Percentiles rank a stretch among this genome's conserved stretches.
phyloP scores from a whole-genome alignment of 2,888 invertebrate species.

The Trachelus iudaicus region DNA sequence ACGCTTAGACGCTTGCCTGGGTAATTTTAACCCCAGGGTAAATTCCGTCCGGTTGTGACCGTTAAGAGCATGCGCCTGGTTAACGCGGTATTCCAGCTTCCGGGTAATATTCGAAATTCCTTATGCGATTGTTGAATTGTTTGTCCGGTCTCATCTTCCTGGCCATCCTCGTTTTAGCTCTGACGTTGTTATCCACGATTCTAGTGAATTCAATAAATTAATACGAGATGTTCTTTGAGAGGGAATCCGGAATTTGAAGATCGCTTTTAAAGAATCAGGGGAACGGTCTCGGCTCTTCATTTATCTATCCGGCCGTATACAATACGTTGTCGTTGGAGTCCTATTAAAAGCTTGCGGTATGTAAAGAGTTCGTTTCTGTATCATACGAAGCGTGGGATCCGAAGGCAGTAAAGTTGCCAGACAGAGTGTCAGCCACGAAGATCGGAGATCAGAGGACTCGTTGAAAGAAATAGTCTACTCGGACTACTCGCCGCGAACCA shows the following conservation, averaged over 20 bases:
- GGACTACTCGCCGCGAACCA: slow-evolving; percentile 13
- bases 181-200: neutral
- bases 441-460: slow-evolving; percentile 50
- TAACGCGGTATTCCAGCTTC: neutral
- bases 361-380: slow-evolving; percentile 5
- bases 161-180: neutral
- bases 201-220: neutral
- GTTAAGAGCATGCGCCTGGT: slow-evolving; percentile 7
- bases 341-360: slow-evolving; percentile 20
- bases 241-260: neutral
- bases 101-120: neutral
- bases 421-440: slow-evolving; percentile 23
- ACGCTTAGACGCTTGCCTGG: slow-evolving; percentile 16
- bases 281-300: neutral
- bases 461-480: slow-evolving; percentile 51
- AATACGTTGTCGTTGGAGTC: neutral
- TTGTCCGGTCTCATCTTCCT: neutral
- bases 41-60: slow-evolving; percentile 17
- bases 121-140: neutral
- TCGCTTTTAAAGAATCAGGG: neutral
- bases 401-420: slow-evolving; percentile 17
- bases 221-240: neutral
- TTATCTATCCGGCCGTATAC: neutral
- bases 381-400: slow-evolving; percentile 3
- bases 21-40: slow-evolving; percentile 27